phyloP scores from a whole-genome alignment of 2,888 invertebrate species.

The Troides helena region DNA sequence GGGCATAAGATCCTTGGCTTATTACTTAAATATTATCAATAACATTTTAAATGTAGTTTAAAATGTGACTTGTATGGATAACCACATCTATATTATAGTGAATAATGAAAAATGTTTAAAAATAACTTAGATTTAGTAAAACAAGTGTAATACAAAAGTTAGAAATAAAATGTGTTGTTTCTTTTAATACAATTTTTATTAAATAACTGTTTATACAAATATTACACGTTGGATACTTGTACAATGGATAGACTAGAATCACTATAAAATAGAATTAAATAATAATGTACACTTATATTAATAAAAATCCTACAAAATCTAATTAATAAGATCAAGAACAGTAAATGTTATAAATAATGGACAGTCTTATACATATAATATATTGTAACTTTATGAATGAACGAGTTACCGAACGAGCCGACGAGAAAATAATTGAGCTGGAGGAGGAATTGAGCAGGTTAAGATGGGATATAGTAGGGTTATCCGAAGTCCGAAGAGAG shows the following conservation, averaged over 20 bases:
- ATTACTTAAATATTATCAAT: too few species aligned
- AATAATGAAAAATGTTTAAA: not conserved
- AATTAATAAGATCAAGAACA: too few species aligned
- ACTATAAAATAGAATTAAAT: too few species aligned
- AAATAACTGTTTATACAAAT: not conserved
- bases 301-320: not conserved
- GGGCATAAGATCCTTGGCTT: too few species aligned
- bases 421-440: too few species aligned
- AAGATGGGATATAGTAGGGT: too few species aligned
- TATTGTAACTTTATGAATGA: too few species aligned
- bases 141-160: not conserved
- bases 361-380: not conserved
- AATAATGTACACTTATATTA: not conserved
- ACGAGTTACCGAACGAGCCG: too few species aligned
- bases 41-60: too few species aligned
- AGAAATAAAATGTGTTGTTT: conserved; percentile 1
- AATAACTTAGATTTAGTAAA: not conserved
- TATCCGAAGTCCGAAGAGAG: too few species aligned
- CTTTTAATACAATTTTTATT: not conserved
- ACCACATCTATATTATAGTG: not conserved
- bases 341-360: not conserved
- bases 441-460: too few species aligned
- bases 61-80: not conserved
- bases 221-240: not conserved
- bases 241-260: too few species aligned